A percentile compares a stretch with the other conserved stretches of the same genome.
Conservation (phyloP, 2,888 invertebrate genomes). For the Lamellibrachia columna region DNA sequence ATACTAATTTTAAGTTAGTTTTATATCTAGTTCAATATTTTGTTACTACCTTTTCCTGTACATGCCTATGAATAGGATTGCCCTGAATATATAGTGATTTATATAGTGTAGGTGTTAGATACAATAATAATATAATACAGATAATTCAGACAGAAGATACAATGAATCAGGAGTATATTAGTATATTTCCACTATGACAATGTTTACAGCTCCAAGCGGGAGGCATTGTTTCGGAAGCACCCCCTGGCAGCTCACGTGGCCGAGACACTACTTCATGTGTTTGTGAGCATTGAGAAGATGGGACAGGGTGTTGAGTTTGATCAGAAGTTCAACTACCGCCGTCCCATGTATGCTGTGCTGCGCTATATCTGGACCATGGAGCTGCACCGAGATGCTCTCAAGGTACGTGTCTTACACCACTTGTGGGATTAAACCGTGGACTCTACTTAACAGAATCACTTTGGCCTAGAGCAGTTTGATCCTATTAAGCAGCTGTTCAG, state of each 20-base stretch:
- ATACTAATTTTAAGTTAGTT: too few species aligned
- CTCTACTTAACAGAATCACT: neutral
- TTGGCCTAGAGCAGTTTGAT: neutral
- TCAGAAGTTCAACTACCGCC: constrained; percentile 94
- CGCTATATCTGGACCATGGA: constrained; percentile 88
- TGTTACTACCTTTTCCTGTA: too few species aligned
- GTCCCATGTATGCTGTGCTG: constrained; percentile 94
- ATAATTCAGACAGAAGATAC: neutral
- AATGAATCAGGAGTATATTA: too few species aligned
- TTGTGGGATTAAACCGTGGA: neutral
- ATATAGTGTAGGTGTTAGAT: too few species aligned
- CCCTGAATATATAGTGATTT: too few species aligned
- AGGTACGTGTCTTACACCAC: constrained; percentile 64
- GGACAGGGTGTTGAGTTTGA: constrained; percentile 95
- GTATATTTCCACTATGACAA: neutral
- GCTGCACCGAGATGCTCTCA: constrained; percentile 80
- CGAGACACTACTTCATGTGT: constrained; percentile 84
- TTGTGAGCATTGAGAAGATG: constrained; percentile 97
- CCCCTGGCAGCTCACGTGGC: constrained; percentile 76
- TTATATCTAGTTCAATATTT: too few species aligned
- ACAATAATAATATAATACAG: too few species aligned
- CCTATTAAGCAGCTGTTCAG: neutral
- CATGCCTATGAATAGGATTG: too few species aligned
- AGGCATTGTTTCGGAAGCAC: constrained; percentile 80
- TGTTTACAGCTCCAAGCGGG: constrained; percentile 57